Base-by-base conservation (phyloP, 2,888 invertebrate genomes). In the Pharmacophagus antenor region DNA sequence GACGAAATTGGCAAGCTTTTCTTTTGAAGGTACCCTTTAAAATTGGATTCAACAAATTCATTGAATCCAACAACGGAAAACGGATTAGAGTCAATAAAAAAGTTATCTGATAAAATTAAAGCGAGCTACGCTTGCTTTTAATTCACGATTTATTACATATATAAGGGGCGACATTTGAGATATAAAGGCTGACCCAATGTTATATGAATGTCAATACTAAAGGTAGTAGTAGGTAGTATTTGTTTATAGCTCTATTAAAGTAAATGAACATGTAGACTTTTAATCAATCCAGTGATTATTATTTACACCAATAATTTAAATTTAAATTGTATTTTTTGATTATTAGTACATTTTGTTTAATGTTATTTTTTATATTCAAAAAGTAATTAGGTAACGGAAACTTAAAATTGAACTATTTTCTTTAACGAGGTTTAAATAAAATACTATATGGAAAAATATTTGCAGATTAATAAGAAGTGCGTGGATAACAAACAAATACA, bases 21-120 rank as follows among this genome's bases (percentile, higher is more conserved):
- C 42, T 44, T 44, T 44, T 44, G 42, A 44, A 20, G 20, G 18
- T 18, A 44, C n/a, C 42, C 8, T 44, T 44, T 44, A 7, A 44
- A 44, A 44, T 44, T 44, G 42, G 18, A 44, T 8, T 18, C 18
- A 18, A 44, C 42, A 44, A 44, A 44, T 44, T 44, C 18, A 44
- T 44, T 44, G 42, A 20, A 44, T 17, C 42, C 10, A 10, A 44
- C 18, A 44, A 44, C 7, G 42, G 42, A 20, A 44, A 44, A 18
- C 20, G 42, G 42, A 44, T 18, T 44, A 18, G 42, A 44, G 18
- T 44, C 42, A 44, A 20, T 44, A 44, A 20, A 44, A 44, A 44
- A 44, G 8, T 6, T n/a, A 18, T 17, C 42, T 18, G 42, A 44
- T 44, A 44, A 44, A 44, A 44, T 44, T 44, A 17, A 17, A 41